phyloP scores from a whole-genome alignment of 2,113 vertebrate genomes.

The Rhabdornis inornatus region DNA sequence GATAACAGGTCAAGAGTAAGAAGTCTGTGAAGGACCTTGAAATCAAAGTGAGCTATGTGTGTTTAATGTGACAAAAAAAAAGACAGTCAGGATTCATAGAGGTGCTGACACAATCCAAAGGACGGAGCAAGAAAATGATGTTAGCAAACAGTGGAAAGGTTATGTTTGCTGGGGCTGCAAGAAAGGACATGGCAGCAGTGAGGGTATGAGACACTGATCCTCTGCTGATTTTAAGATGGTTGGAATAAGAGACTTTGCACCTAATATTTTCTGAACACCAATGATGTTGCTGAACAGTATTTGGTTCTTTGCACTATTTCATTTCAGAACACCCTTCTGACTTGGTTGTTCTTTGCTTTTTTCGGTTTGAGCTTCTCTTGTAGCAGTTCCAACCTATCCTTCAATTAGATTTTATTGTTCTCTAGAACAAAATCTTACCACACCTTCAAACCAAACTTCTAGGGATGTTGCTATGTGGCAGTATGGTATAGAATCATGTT shows the following conservation, averaged over 20 bases:
- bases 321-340: not conserved
- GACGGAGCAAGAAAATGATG: not conserved
- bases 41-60: not conserved
- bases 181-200: not conserved
- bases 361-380: not conserved
- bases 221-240: not conserved
- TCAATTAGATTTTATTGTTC: not conserved
- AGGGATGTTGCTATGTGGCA: not conserved
- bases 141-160: not conserved
- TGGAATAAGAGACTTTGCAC: not conserved
- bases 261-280: not conserved
- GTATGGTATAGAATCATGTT: not conserved
- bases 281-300: not conserved
- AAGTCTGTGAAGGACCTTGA: not conserved
- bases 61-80: not conserved
- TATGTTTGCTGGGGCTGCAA: not conserved
- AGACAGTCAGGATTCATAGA: not conserved
- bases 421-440: not conserved
- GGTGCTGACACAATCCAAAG: not conserved
- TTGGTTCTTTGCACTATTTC: not conserved
- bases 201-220: not conserved
- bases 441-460: not conserved
- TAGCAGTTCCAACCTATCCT: not conserved
- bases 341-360: not conserved
- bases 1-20: not conserved